These are phyloP conservation scores for Clarias platycephalus DNA, from an alignment of 2,797 vertebrate species.

Conservation along the genomic window DNA sequence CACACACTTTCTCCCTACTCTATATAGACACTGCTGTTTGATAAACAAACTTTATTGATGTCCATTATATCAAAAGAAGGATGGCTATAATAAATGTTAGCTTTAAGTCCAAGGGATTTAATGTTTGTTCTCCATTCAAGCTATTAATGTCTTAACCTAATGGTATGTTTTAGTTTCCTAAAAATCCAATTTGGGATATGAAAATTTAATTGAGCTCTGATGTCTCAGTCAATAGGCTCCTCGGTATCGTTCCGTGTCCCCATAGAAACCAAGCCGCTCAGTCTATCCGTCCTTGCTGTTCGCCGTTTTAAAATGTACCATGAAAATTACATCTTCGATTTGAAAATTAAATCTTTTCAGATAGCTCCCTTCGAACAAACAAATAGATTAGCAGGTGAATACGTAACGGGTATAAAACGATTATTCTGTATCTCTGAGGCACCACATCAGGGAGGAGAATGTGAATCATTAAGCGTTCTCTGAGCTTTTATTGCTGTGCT, in stretches of 20 bases:
- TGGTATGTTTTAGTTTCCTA: constrained; percentile 14
- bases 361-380: constrained; percentile 1
- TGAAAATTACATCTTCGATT: constrained; percentile 5
- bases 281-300: constrained; percentile 10
- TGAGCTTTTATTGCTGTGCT: constrained; percentile 20
- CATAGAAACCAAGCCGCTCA: constrained; percentile 35
- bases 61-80: background rate
- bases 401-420: background rate
- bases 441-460: background rate
- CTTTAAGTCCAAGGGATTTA: background rate
- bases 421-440: constrained; percentile 14
- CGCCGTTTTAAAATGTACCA: constrained; percentile 29
- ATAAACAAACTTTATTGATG: constrained; percentile 5
- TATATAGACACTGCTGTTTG: background rate
- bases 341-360: constrained; percentile 16
- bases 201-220: constrained; percentile 28
- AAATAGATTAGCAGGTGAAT: constrained; percentile 23
- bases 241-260: constrained; percentile 21
- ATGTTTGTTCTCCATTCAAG: background rate
- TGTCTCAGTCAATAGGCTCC: constrained; percentile 21
- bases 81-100: background rate
- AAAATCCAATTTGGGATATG: constrained; percentile 34
- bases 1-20: background rate
- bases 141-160: background rate
- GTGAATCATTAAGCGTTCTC: background rate